A percentile compares a stretch with the other conserved stretches of the same genome.
Evolutionary conservation across 2,113 vertebrate species (phyloP).

Genomic region (Myocastor coypus): DNA sequence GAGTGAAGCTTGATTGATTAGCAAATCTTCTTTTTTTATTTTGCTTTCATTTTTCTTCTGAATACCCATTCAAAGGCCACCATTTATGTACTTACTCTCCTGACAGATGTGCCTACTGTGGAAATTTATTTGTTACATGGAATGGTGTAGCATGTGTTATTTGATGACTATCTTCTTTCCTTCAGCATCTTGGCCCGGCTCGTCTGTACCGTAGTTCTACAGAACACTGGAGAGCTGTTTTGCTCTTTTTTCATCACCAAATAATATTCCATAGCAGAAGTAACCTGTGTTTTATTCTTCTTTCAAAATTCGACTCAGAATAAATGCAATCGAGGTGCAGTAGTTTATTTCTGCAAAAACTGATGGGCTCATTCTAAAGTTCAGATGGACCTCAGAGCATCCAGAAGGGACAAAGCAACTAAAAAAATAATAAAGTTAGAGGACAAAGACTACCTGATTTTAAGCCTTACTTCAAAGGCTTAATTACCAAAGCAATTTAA

Average conservation of each 20-base stretch:
- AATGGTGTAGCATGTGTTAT: neutral
- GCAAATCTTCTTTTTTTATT: neutral
- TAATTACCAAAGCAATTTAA: neutral
- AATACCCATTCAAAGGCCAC: neutral
- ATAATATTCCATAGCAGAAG: neutral
- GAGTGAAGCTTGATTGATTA: neutral
- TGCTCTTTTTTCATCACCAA: neutral
- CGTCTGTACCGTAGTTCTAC: neutral
- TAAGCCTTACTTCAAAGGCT: neutral
- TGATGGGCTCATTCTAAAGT: neutral
- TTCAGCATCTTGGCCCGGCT: neutral
- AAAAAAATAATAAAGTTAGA: neutral
- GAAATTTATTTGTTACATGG: neutral
- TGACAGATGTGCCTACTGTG: neutral
- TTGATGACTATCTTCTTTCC: neutral
- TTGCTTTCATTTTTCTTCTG: neutral
- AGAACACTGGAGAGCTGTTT: neutral
- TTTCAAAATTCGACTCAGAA: neutral
- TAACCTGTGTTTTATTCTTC: neutral
- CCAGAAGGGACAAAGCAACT: neutral
- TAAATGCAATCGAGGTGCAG: neutral
- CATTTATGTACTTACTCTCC: neutral
- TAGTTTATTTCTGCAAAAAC: neutral
- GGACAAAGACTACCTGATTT: neutral
- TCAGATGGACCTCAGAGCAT: neutral